Evolutionary conservation across 2,797 vertebrate species (phyloP), one percentile per base, ranked within the genome.

Genomic region (Parauchenoglanis ngamensis): DNA sequence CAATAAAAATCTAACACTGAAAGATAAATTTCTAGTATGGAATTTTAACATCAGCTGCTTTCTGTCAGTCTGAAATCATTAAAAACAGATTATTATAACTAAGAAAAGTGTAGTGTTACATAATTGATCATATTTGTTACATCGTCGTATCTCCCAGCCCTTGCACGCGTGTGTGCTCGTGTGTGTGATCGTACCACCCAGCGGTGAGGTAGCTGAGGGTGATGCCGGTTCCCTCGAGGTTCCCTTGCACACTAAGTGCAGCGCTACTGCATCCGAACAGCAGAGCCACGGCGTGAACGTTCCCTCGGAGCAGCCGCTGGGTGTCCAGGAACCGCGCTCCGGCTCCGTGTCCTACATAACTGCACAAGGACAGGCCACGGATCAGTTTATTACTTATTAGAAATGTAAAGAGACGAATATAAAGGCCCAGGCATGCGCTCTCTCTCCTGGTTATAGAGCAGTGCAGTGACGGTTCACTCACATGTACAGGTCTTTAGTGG

Each of bases 251-350:
- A 1, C 96, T 95, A 19, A 99, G 94, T 7, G 97, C 97, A 0
- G 96, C 98, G 7, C 98, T 99, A 91, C 98, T 98, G 93, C 98
- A 99, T 76, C 98, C 98, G 0, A 99, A 96, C 12, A 99, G 94
- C 56, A 99, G 89, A 15, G 95, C 94, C 0, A 96, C 97, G 0
- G 97, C 96, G 0, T 94, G 95, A 92, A 98, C 96, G 72, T 77
- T 77, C 25, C 84, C 70, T 0, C 57, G 73, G 25, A 76, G 56
- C 25, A 98, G 88, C 0, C 92, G 89, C 80, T 96, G 96, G 2
- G 95, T 93, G 10, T 97, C 96, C 4, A 99, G 93, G 89, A 98
- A 97, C 0, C 96, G 95, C 0, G 96, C 95, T 0, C 98, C 98
- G 0, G 97, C 97, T 0, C 98, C 98, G 0, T 99, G 98, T 15